Evolutionary conservation across 2,113 vertebrate species (phyloP).

Genomic region (Monopterus albus): DNA sequence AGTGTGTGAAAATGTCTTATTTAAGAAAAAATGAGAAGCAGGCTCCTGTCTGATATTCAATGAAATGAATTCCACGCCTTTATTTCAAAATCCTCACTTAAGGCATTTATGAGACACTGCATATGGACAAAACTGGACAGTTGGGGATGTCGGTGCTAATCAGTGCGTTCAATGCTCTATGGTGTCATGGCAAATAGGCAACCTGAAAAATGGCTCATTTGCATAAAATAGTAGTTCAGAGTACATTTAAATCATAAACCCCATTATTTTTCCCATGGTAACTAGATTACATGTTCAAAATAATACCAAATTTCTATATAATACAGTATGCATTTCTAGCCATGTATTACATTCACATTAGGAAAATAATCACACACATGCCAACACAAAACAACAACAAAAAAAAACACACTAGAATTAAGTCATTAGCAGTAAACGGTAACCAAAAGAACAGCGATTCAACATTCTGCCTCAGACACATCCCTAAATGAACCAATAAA

Average conservation of each 20-base stretch:
- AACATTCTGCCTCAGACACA: slow-evolving; percentile 1
- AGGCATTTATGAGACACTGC: slow-evolving; percentile 85
- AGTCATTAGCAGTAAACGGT: slow-evolving; percentile 70
- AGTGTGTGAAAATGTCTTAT: not conserved
- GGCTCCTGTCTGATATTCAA: slow-evolving; percentile 48
- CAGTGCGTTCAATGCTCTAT: slow-evolving; percentile 48
- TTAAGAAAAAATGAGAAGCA: slow-evolving; percentile 3
- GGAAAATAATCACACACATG: slow-evolving; percentile 79
- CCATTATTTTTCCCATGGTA: slow-evolving; percentile 37
- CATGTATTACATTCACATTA: slow-evolving; percentile 65
- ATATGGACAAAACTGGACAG: slow-evolving; percentile 78
- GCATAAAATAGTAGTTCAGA: slow-evolving; percentile 73
- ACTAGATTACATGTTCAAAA: slow-evolving; percentile 68
- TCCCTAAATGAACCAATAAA: not conserved
- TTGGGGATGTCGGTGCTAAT: slow-evolving; percentile 60
- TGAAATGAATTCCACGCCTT: slow-evolving; percentile 75
- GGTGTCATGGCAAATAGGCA: slow-evolving; percentile 55
- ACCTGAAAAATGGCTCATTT: slow-evolving; percentile 78
- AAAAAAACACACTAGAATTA: slow-evolving; percentile 55
- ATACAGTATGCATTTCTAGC: slow-evolving; percentile 68
- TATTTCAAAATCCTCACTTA: slow-evolving; percentile 82
- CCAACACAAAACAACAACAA: slow-evolving; percentile 67
- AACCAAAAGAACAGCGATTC: slow-evolving; percentile 46
- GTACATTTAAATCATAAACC: slow-evolving; percentile 56
- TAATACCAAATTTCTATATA: slow-evolving; percentile 47